Base-by-base conservation (phyloP, 2,888 invertebrate genomes). In the Labia minor region DNA sequence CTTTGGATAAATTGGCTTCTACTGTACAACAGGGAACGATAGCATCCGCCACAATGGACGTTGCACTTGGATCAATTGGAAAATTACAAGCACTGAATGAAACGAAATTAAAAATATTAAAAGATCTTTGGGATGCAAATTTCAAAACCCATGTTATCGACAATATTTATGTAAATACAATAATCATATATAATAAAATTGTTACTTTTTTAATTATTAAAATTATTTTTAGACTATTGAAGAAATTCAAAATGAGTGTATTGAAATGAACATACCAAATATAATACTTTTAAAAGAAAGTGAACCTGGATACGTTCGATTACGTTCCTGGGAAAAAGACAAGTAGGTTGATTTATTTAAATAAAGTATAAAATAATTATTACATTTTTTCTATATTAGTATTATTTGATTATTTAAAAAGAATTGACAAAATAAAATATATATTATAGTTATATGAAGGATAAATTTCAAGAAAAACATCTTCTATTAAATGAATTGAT, bases 51-150 rank as follows among this genome's bases (percentile, higher is more conserved):
- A 77, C 79, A 16, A 79, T 85, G 19, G 88, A 90, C 73, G 84
- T 86, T 0, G 81, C 87, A 0, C 83, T 93, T 71, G 86, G 86
- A 78, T 84, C 82, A 8, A 75, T 89, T 68, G 81, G 83, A 63
- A 81, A 86, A 70, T 73, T 77, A 71, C 81, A 85, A 62, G 80
- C 83, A 37, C 80, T 86, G 37, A 78, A 84, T 4, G 81, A 81
- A 64, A 78, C 80, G 73, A 80, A 66, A 70, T 72, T 73, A 11
- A 70, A 71, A 63, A n/a, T 49, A 10, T 3, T 49, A 8, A 49
- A 49, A 61, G 82, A 87, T 62, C 79, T 94, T 11, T 92, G 94
- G 90, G 78, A 82, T 0, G 82, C 83, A 0, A 90, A 89, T 1
- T 81, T 89, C 66, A 81, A 82, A 68, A 83, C 85, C 19, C 82